Base-by-base conservation (phyloP, 2,888 invertebrate genomes). In the Candidula unifasciata region DNA sequence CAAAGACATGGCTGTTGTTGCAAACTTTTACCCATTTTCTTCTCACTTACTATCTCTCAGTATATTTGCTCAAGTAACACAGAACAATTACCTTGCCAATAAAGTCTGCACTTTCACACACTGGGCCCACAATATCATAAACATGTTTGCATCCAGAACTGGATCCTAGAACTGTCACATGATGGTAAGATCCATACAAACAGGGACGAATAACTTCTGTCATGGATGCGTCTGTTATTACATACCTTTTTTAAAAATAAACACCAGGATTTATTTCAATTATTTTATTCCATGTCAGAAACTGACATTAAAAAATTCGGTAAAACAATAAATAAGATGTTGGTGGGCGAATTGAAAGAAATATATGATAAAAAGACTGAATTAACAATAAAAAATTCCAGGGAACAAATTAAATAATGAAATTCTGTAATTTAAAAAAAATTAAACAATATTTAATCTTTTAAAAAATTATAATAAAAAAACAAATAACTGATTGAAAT, bases 101-200 rank as follows among this genome's bases (percentile, higher is more conserved):
- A 85, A 94, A 94, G 86, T 94, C 94, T 3, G 91, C 91, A 78
- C 93, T 91, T 86, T 94, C 94, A 88, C 94, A 94, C 3, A 94
- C 92, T 1, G 94, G 94, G 8, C 94, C 94, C 1, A 94, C 94
- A 5, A 94, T 89, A 68, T 94, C 92, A 84, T 88, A 93, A 8
- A 88, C 57, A 8, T 85, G 73, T 27, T 66, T 68, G n/a, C 64
- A 37, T 77, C 64, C 74, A 24, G 37, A 33, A 27, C 0, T 64
- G 10, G 33, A 21, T n/a, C 89, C 88, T 73, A 91, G 88, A 5
- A 92, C 89, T 10, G 93, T 90, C 35, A 94, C 93, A 84, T 93
- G 92, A 87, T 94, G 94, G 85, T 94, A 93, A n/a, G 93, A 91
- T 3, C 89, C 90, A 86, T 94, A 94, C 24, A 94, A 86, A 80